phyloP scores from a whole-genome alignment of 2,888 invertebrate genomes.

The Yponomeuta evonymella region DNA sequence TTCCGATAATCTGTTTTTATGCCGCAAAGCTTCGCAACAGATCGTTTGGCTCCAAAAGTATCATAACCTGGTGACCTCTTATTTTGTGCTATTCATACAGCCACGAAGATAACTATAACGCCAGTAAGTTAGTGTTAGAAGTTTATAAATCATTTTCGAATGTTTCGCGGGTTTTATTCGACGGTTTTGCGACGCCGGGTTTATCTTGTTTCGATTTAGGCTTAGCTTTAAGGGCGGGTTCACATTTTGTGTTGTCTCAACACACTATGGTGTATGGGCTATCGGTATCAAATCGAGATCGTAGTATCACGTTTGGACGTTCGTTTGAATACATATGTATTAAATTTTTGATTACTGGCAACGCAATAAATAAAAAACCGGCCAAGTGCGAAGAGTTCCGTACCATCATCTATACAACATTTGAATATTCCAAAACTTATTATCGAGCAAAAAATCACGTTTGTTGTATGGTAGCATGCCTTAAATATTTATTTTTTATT shows the following conservation, averaged over 20 bases:
- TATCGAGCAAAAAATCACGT: no score
- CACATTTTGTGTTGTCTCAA: slow-evolving; percentile 6
- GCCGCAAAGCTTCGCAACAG: slow-evolving; percentile 47
- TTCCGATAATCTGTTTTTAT: slow-evolving; percentile 68
- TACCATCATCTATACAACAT: no score
- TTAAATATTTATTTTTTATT: no score
- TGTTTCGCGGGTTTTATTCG: slow-evolving; percentile 10
- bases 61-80: neutral
- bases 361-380: no score
- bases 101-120: neutral
- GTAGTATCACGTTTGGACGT: no score
- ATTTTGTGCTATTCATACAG: neutral
- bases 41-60: neutral
- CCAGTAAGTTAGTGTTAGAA: neutral
- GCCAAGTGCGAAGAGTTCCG: no score
- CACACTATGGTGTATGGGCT: neutral
- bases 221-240: neutral
- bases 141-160: slow-evolving; percentile 10
- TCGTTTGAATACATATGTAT: no score
- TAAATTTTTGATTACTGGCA: no score
- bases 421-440: no score
- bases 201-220: slow-evolving; percentile 58
- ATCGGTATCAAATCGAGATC: no score
- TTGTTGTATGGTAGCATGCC: no score
- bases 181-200: slow-evolving; percentile 35